phyloP scores from a whole-genome alignment of 2,797 vertebrate genomes.

The Poliocrania exsul region DNA sequence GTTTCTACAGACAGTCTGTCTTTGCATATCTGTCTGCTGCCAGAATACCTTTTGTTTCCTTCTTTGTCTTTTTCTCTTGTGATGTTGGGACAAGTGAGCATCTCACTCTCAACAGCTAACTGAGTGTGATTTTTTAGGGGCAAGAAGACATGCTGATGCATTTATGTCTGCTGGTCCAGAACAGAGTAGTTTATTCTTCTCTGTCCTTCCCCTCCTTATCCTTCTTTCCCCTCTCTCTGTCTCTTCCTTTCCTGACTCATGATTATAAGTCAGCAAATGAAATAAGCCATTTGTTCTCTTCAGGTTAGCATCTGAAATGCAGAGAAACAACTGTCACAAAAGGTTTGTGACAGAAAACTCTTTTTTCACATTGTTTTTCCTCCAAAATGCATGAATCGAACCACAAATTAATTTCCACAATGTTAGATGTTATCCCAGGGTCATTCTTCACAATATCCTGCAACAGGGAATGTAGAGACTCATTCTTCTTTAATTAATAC shows the following conservation, averaged over 20 bases:
- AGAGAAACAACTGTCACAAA: neutral
- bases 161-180: neutral
- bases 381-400: constrained; percentile 21
- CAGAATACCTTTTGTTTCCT: constrained; percentile 7
- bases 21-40: neutral
- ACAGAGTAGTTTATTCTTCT: neutral
- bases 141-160: neutral
- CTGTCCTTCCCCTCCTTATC: neutral
- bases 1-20: neutral
- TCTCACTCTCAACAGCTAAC: neutral
- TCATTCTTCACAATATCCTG: constrained; percentile 52
- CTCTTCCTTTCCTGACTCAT: neutral
- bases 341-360: neutral
- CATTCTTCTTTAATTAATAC: constrained; percentile 56
- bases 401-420: constrained; percentile 56
- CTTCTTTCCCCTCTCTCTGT: neutral
- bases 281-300: constrained; percentile 10
- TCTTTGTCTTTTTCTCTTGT: constrained; percentile 8
- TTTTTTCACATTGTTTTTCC: neutral
- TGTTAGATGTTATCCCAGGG: constrained; percentile 46
- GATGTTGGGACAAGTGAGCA: constrained; percentile 5
- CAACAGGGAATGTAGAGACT: constrained; percentile 17
- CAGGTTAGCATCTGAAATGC: neutral
- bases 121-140: neutral
- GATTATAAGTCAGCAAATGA: neutral